Conservation (phyloP, 2,113 vertebrate genomes). For the Melanostigma gelatinosum region DNA sequence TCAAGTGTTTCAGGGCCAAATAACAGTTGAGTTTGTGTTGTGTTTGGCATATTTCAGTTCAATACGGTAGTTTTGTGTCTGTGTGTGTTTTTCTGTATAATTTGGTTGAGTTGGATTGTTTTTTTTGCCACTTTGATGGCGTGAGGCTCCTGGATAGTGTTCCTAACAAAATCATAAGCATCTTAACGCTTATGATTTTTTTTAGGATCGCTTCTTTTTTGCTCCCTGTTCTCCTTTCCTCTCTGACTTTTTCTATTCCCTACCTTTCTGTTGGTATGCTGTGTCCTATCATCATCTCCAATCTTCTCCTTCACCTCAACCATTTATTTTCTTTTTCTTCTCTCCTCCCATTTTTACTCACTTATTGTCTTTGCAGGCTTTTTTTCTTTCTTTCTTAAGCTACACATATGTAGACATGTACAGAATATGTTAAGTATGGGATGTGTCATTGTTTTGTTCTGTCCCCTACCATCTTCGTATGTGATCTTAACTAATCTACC, state of each 20-base stretch:
- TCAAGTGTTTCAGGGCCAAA: background rate
- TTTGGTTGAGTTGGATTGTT: background rate
- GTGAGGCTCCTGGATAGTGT: background rate
- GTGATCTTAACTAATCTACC: background rate
- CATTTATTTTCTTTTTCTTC: background rate
- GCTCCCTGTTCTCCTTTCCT: background rate
- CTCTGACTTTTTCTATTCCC: background rate
- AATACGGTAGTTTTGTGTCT: background rate
- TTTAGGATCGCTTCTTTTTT: background rate
- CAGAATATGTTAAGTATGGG: background rate
- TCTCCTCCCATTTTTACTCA: background rate
- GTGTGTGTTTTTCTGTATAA: background rate
- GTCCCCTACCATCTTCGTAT: background rate
- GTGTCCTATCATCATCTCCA: background rate
- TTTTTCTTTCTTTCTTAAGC: too few relatives aligned
- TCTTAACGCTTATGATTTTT: background rate
- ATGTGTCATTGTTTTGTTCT: background rate
- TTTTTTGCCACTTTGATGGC: background rate
- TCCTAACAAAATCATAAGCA: background rate
- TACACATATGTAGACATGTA: background rate
- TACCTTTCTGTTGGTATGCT: background rate
- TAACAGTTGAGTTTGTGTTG: background rate
- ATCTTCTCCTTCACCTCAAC: background rate
- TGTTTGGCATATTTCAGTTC: background rate
- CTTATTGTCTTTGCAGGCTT: background rate